A percentile compares a stretch with the other conserved stretches of the same genome.
Conservation (phyloP, 2,888 invertebrate genomes). For the Alloplasta piceator region DNA sequence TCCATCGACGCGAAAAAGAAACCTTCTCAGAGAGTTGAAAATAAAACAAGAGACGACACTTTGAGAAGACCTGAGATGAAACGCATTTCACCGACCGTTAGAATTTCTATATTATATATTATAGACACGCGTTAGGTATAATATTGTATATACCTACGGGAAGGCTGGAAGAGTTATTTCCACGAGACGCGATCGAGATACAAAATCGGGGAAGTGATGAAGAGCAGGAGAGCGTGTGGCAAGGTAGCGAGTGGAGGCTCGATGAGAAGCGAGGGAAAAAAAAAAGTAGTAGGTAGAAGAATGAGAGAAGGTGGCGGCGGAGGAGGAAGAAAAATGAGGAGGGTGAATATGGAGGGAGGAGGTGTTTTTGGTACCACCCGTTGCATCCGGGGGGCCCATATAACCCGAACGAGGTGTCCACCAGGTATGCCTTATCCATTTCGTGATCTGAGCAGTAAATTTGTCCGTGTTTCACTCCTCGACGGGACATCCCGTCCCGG, state of each 20-base stretch:
- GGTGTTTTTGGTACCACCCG: constrained; percentile 68
- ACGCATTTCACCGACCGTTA: constrained; percentile 67
- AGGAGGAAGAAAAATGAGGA: constrained; percentile 47
- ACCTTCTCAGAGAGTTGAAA: background rate
- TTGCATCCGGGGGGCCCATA: constrained; percentile 77
- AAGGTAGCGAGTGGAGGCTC: constrained; percentile 48
- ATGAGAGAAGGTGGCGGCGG: too few species aligned
- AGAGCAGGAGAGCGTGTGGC: constrained; percentile 30
- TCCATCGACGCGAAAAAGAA: background rate
- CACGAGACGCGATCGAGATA: constrained; percentile 70
- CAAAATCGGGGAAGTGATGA: constrained; percentile 47
- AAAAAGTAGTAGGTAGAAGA: too few species aligned
- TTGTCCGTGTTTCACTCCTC: constrained; percentile 76
- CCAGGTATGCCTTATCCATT: constrained; percentile 82
- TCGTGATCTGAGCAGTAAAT: constrained; percentile 80
- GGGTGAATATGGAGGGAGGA: constrained; percentile 56
- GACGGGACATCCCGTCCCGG: constrained; percentile 66
- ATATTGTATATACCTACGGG: too few species aligned
- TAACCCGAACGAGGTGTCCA: constrained; percentile 82
- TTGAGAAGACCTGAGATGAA: too few species aligned
- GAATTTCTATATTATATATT: too few species aligned
- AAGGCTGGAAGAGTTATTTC: constrained; percentile 72
- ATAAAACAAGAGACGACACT: constrained; percentile 24
- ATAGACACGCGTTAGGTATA: too few species aligned
- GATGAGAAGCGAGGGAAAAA: constrained; percentile 53